A percentile compares a stretch with the other conserved stretches of the same genome.
phyloP scores from a whole-genome alignment of 1,140 invertebrate genomes.

The Battus philenor region DNA sequence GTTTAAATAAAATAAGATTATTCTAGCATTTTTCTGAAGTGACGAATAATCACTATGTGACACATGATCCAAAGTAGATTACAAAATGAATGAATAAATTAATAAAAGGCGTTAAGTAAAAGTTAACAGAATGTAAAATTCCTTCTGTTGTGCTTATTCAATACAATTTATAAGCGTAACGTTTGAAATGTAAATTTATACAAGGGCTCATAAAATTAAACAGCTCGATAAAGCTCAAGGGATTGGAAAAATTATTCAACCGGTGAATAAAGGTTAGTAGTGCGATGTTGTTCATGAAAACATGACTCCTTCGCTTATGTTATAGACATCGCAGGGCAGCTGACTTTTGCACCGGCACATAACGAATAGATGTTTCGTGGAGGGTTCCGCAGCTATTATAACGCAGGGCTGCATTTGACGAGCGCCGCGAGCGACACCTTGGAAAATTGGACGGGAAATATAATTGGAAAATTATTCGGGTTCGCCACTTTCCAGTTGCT shows the following conservation, averaged over 20 bases:
- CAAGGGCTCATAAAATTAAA: not conserved
- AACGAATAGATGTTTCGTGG: conserved; percentile 26
- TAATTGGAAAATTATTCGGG: conserved; percentile 75
- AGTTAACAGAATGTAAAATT: no score
- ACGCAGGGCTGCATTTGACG: conserved; percentile 68
- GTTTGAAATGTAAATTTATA: not conserved
- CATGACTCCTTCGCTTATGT: conserved; percentile 18
- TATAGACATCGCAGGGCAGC: conserved; percentile 33
- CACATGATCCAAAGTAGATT: no score
- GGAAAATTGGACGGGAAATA: conserved; percentile 75
- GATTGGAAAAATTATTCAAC: not conserved
- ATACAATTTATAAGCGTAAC: not conserved
- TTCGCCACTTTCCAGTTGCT: conserved; percentile 59
- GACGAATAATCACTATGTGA: no score
- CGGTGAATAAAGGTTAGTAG: conserved; percentile 1
- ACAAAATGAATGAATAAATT: no score
- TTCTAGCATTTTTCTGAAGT: no score
- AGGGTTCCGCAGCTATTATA: conserved; percentile 29
- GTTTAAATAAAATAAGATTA: no score
- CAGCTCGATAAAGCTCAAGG: conserved; percentile 11
- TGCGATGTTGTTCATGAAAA: conserved; percentile 9
- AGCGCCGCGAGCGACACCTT: conserved; percentile 69
- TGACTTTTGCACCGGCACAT: conserved; percentile 29
- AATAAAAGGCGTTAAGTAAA: no score
- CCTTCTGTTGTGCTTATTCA: no score